A percentile compares a stretch with the other conserved stretches of the same genome.
phyloP scores from a whole-genome alignment of 2,888 invertebrate genomes.

The Xestia xanthographa region DNA sequence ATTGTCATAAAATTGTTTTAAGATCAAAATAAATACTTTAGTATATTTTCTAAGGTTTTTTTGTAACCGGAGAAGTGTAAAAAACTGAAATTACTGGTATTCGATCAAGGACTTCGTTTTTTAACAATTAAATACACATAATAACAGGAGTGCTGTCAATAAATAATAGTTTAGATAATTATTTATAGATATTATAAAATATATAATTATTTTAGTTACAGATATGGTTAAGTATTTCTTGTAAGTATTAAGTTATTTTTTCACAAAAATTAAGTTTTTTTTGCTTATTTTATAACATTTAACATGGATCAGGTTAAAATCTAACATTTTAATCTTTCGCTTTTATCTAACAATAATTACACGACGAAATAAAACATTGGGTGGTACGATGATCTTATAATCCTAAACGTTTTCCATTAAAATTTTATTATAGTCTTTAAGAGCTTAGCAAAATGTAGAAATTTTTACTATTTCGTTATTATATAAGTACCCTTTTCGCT shows the following conservation, averaged over 20 bases:
- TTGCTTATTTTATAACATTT: neutral
- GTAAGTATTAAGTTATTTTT: neutral
- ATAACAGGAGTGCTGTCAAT: constrained; percentile 9
- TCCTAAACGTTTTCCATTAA: constrained; percentile 58
- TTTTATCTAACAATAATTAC: constrained; percentile 26
- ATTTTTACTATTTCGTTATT: constrained; percentile 70
- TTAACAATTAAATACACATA: neutral
- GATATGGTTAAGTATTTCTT: neutral
- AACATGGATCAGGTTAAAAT: constrained; percentile 6
- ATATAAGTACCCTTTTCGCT: constrained; percentile 80
- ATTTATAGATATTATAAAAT: neutral
- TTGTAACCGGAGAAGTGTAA: neutral
- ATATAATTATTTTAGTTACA: neutral
- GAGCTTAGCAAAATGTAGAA: constrained; percentile 79
- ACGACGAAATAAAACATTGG: constrained; percentile 31
- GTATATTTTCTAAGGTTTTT: constrained; percentile 13
- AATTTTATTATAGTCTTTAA: constrained; percentile 69
- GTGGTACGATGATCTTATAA: constrained; percentile 64
- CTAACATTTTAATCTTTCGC: constrained; percentile 62
- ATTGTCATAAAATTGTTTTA: constrained; percentile 64
- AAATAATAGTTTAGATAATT: neutral
- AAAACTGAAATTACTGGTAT: neutral
- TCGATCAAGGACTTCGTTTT: neutral
- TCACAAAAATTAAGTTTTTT: neutral
- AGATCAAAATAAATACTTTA: constrained; percentile 38